Percentiles rank a stretch among this genome's conserved stretches.
Evolutionary conservation across 2,888 invertebrate genomes (phyloP).

Genomic region (Lithophane leautieri): DNA sequence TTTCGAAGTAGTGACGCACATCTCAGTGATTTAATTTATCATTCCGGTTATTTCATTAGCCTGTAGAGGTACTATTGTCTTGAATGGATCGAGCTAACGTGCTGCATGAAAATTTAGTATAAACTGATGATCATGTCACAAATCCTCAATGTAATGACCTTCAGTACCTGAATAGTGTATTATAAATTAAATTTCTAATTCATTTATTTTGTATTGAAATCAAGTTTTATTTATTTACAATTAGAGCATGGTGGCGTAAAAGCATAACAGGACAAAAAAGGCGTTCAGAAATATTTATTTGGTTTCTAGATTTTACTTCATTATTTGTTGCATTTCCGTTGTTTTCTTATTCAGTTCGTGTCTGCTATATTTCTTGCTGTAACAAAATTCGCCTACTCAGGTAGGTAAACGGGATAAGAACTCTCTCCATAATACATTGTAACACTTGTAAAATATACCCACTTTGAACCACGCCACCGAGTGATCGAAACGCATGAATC

Average conservation of each 20-base stretch:
- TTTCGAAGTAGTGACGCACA: constrained; percentile 80
- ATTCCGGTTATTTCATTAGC: constrained; percentile 82
- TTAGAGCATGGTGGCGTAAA: constrained; percentile 80
- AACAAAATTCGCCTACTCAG: constrained; percentile 71
- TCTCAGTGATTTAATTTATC: constrained; percentile 75
- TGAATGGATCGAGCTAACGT: constrained; percentile 82
- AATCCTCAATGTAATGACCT: constrained; percentile 63
- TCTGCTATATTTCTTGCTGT: constrained; percentile 69
- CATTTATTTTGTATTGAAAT: constrained; percentile 59
- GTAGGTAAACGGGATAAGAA: constrained; percentile 79
- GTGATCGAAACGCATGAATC: constrained; percentile 90
- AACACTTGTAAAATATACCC: constrained; percentile 87
- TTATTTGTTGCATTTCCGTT: constrained; percentile 65
- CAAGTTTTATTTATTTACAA: constrained; percentile 47
- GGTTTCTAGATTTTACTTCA: constrained; percentile 66
- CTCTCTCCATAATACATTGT: constrained; percentile 83
- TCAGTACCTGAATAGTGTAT: constrained; percentile 68
- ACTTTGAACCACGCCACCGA: constrained; percentile 90
- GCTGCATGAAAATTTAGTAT: constrained; percentile 82
- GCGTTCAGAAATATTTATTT: constrained; percentile 52
- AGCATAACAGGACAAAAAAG: constrained; percentile 58
- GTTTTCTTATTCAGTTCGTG: constrained; percentile 70
- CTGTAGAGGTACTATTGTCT: constrained; percentile 83
- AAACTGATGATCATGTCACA: constrained; percentile 70
- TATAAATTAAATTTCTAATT: constrained; percentile 60